phyloP scores from a whole-genome alignment of 2,797 vertebrate genomes.

The Simalia tracyae region DNA sequence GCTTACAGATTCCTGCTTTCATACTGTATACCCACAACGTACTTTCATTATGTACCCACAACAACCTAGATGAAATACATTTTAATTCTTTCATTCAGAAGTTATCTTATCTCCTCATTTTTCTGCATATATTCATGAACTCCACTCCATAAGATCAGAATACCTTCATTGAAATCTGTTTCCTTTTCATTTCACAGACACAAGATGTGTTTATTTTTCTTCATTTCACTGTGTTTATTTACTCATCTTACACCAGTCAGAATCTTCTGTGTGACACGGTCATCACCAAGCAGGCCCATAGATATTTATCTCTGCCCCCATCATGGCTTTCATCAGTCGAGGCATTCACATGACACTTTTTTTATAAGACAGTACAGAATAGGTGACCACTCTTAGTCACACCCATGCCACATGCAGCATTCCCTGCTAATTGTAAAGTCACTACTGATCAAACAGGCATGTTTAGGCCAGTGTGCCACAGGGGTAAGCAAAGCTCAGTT shows the following conservation, averaged over 20 bases:
- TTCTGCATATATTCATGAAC: not conserved
- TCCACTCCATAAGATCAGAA: not conserved
- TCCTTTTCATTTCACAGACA: not conserved
- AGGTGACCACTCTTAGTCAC: not conserved
- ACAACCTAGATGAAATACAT: not conserved
- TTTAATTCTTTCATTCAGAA: too few relatives aligned
- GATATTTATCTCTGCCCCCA: not conserved
- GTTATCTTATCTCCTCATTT: not conserved
- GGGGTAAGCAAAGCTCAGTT: not conserved
- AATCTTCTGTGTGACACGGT: not conserved
- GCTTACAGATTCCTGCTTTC: not conserved
- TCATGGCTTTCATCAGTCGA: not conserved
- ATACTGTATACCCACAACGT: not conserved
- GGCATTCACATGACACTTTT: not conserved
- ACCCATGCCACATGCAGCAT: not conserved
- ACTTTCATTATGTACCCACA: not conserved
- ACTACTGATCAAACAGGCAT: not conserved
- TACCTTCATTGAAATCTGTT: not conserved
- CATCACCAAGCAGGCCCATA: not conserved
- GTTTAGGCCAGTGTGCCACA: not conserved
- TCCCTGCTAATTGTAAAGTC: not conserved
- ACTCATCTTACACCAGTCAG: not conserved
- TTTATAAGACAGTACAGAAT: not conserved
- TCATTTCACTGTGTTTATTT: not conserved
- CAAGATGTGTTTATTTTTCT: not conserved